Conservation (phyloP, 2,797 vertebrate genomes). For the Chaenodraco wilsoni region DNA sequence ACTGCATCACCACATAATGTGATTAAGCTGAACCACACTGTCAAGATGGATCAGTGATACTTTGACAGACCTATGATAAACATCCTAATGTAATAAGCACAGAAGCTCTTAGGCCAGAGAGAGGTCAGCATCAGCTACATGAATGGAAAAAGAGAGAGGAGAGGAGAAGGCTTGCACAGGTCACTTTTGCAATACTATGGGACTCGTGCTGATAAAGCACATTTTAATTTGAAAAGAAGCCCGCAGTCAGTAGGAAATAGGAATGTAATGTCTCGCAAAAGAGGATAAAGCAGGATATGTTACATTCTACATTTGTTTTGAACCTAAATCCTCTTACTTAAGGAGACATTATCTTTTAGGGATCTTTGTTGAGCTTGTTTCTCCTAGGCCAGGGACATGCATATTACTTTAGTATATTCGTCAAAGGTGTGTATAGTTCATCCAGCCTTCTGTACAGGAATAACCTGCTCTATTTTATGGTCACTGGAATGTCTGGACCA, state of each 20-base stretch:
- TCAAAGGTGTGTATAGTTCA: conserved; percentile 5
- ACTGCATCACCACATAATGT: neutral
- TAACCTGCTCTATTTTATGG: neutral
- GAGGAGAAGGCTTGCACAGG: neutral
- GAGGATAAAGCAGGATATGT: no score
- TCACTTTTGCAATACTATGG: neutral
- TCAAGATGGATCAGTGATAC: neutral
- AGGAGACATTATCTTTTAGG: neutral
- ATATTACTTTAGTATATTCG: neutral
- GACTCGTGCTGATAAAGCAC: neutral
- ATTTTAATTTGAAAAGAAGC: neutral
- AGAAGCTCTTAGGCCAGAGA: neutral
- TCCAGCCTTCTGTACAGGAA: neutral
- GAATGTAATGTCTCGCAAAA: no score
- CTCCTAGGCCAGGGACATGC: neutral
- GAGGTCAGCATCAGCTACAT: conserved; percentile 28
- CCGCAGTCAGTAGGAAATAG: neutral
- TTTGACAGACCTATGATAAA: conserved; percentile 2
- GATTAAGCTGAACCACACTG: neutral
- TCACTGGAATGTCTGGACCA: neutral
- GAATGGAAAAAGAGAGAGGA: neutral
- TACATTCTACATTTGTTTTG: neutral
- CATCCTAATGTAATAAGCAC: neutral
- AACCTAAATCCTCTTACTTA: neutral
- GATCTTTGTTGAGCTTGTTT: neutral